Base-by-base conservation (phyloP, 2,113 vertebrate genomes). In the Dermatemys mawii region DNA sequence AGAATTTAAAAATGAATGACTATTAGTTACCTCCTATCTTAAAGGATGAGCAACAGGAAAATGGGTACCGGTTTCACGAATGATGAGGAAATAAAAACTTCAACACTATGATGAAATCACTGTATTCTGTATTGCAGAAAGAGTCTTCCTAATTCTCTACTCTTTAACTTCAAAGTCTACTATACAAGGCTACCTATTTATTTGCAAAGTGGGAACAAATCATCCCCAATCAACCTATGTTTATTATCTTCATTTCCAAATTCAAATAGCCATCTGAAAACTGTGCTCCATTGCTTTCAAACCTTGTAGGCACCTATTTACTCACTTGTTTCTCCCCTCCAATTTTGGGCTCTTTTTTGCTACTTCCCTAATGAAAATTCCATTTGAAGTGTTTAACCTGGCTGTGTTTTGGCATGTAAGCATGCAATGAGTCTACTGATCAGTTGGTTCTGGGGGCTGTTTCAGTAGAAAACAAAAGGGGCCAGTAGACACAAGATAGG, bases 191-290 rank as follows among this genome's bases (percentile, higher is more conserved):
- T 78, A 75, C 57, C 2, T 41, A 19, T 22, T n/a, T 4, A 6
- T 92, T 93, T 92, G 54, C 90, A 93, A 89, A 63, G 38, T 26
- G 78, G 46, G 44, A 92, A 93, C 27, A 92, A 95, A 87, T 92
- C 84, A 93, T 50, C 83, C 90, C 29, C 44, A 46, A 90, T 90
- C 48, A 86, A 41, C 78, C 88, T 63, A 82, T 21, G 22, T 82
- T 86, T 90, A 73, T 89, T 87, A 78, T 73, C 57, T 41, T 41
- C 21, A 75, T 26, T 14, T 14, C 35, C 75, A 48, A 51, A 76
- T 24, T 53, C 87, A 94, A 81, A 29, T 67, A 41, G 80, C 78
- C n/a, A 14, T 55, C 73, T 82, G 86, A 96, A 86, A 92, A 53
- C 32, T 22, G 78, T 21, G 1, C 19, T 90, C 55, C 83, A 88